These are phyloP conservation scores for Felis chaus DNA, from an alignment of 2,113 vertebrate species.

Conservation along the genomic window DNA sequence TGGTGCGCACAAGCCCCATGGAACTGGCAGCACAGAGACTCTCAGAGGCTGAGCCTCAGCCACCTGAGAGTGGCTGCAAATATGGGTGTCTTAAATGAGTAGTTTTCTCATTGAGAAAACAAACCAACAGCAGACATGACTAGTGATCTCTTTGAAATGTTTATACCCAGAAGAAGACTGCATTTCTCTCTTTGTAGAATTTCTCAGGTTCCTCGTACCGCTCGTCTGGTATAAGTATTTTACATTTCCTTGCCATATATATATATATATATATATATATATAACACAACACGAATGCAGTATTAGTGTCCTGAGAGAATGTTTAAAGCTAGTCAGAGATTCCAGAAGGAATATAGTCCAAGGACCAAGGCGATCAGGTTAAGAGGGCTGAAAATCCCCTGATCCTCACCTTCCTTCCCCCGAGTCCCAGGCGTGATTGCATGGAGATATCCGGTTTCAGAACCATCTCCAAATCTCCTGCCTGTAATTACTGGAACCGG, in stretches of 20 bases:
- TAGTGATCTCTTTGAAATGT: not conserved
- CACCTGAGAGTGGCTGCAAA: not conserved
- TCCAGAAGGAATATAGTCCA: not conserved
- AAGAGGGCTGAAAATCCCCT: not conserved
- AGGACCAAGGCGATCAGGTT: not conserved
- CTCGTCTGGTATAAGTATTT: not conserved
- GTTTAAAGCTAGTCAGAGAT: not conserved
- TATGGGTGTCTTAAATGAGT: not conserved
- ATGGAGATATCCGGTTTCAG: not conserved
- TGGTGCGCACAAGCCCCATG: not conserved
- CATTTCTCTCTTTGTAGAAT: not conserved
- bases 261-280: no score
- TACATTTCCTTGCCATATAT: not conserved
- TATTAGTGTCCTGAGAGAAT: constrained; percentile 28
- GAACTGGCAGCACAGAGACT: rapidly evolving
- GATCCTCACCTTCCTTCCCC: not conserved
- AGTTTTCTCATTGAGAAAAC: not conserved
- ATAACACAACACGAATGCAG: not conserved
- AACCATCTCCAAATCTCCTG: not conserved
- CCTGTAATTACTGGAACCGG: not conserved
- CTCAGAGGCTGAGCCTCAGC: not conserved
- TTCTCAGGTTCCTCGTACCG: constrained; percentile 8
- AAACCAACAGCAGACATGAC: not conserved
- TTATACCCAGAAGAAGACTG: constrained; percentile 23
- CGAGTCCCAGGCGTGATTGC: not conserved